Evolutionary conservation across 2,113 vertebrate genomes (phyloP).

Genomic region (Petrocephalus microphthalmus): DNA sequence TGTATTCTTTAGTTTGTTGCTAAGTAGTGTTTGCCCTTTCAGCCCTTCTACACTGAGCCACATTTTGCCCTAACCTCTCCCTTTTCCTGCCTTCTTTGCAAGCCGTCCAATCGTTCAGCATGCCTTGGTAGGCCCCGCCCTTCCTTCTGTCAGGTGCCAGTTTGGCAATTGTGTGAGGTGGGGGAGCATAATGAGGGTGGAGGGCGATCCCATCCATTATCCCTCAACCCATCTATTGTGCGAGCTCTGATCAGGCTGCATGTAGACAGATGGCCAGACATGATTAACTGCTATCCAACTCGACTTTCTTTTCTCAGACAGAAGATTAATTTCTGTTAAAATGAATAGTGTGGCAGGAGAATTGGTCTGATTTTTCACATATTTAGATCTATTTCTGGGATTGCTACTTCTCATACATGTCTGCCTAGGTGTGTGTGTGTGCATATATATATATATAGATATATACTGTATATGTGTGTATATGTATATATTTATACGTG

Average conservation of each 20-base stretch:
- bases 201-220: conserved; percentile 34
- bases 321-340: conserved; percentile 12
- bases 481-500: background rate
- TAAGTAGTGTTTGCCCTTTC: conserved; percentile 27
- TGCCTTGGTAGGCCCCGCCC: background rate
- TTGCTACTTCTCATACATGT: background rate
- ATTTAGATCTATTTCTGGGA: conserved; percentile 11
- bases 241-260: background rate
- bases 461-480: background rate
- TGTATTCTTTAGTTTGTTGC: background rate
- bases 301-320: background rate
- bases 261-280: conserved; percentile 16
- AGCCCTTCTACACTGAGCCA: conserved; percentile 32
- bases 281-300: background rate
- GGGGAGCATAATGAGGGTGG: conserved; percentile 20
- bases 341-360: background rate
- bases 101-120: background rate
- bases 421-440: background rate
- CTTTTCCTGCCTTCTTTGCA: background rate
- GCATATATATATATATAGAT: background rate
- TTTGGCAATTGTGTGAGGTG: background rate
- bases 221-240: background rate
- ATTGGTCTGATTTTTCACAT: conserved; percentile 7
- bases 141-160: background rate
- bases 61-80: conserved; percentile 34